Conservation (phyloP, 1,140 invertebrate species). For the Gyrodactylus salaris region DNA sequence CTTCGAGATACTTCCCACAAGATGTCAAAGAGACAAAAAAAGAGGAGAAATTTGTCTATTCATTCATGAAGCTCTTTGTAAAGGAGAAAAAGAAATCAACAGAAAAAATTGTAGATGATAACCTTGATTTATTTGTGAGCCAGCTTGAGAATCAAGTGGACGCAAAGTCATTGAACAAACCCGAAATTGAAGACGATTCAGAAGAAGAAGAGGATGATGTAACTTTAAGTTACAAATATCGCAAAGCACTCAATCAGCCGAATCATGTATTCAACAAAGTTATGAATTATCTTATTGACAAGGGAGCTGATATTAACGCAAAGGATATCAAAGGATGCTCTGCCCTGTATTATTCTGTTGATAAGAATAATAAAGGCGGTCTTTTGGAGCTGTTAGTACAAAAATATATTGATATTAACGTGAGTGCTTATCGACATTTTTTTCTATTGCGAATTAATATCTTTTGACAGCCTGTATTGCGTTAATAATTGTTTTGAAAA, state of each 20-base stretch:
- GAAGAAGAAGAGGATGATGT: neutral
- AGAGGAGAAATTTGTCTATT: too few relatives aligned
- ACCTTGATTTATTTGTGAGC: neutral
- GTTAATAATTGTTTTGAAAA: too few relatives aligned
- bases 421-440: too few relatives aligned
- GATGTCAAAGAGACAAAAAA: too few relatives aligned
- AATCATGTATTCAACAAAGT: neutral
- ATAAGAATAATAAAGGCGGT: neutral
- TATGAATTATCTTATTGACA: neutral
- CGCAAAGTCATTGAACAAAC: neutral
- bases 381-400: neutral
- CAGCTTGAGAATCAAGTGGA: neutral
- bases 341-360: neutral
- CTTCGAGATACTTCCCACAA: too few relatives aligned
- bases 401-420: neutral
- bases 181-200: neutral
- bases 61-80: neutral
- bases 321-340: neutral
- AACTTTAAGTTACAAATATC: neutral
- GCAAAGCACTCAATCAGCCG: neutral
- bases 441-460: too few relatives aligned
- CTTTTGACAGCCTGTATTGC: too few relatives aligned
- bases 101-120: neutral
- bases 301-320: neutral
- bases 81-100: neutral